phyloP scores from a whole-genome alignment of 2,113 vertebrate genomes.

The Peromyscus leucopus region DNA sequence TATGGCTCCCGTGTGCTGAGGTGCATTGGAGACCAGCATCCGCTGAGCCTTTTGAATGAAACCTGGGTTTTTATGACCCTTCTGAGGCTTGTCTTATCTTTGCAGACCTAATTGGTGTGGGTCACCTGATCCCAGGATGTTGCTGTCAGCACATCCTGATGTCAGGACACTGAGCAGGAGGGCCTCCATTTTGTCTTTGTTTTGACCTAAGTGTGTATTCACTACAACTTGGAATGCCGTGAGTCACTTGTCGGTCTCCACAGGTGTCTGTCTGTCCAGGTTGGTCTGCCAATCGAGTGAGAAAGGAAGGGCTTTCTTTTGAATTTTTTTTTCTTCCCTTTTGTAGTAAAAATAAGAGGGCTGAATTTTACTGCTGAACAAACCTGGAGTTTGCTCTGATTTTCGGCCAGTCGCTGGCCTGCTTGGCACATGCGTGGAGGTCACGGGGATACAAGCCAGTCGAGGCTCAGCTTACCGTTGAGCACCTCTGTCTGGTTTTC shows the following conservation, averaged over 20 bases:
- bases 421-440: not conserved
- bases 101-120: not conserved
- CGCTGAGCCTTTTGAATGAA: not conserved
- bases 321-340: constrained; percentile 33
- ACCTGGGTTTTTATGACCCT: not conserved
- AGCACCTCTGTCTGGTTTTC: too few species aligned
- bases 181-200: not conserved
- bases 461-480: not conserved
- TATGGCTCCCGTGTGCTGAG: not conserved
- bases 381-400: constrained; percentile 1
- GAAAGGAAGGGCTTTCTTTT: constrained; percentile 44
- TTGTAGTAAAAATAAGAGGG: not conserved
- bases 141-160: not conserved
- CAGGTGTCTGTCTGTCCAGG: not conserved
- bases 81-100: not conserved
- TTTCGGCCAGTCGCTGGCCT: constrained; percentile 8
- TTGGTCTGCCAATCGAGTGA: not conserved
- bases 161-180: not conserved
- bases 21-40: not conserved
- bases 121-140: not conserved
- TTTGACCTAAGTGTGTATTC: not conserved
- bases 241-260: not conserved
- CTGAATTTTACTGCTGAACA: constrained; percentile 5
- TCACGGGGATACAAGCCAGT: not conserved
- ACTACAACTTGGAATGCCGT: not conserved